Evolutionary conservation across 1,140 invertebrate species (phyloP), one percentile per base, ranked within the genome.

Genomic region (Zaprionus africanus): DNA sequence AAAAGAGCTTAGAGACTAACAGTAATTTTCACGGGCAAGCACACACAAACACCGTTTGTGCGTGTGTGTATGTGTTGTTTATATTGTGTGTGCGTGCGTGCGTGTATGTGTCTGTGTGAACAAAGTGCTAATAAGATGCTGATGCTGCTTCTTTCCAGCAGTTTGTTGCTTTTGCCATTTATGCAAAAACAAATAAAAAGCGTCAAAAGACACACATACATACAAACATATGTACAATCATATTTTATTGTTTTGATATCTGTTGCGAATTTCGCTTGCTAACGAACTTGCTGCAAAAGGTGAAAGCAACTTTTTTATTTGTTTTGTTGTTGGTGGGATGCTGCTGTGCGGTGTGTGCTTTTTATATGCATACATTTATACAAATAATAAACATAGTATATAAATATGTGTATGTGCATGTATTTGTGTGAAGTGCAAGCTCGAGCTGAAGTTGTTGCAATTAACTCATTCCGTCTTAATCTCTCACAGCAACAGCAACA

Each of bases 151-250:
- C 68, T 69, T 76, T 43, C 38, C 51, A 76, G 78, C 76, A 43
- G 81, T 80, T 87, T 87, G 81, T 87, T 84, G 84, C 85, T 87
- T 76, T 87, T 88, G 81, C 84, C 84, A 84, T 90, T 87, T 87
- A 90, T 90, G 85, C 84, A 81, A 83, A 87, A 68, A 68, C 56
- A 68, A 68, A 68, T 51, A 68, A 64, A 64, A 46, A 46, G 41
- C 41, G 41, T 17, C 41, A 46, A 77, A 77, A 77, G 75, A 63
- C 58, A 58, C 66, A 63, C 76, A 78, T 68, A 69, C 53, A 54
- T 12, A 31, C 76, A 78, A 63, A 69, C 53, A 54, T 12, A 31
- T 24, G n/a, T 59, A 76, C 49, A 63, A 67, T 71, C 64, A 74
- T 74, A 78, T 68, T 79, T 81, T 76, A 81, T 81, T 81, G 72